phyloP scores from a whole-genome alignment of 2,113 vertebrate genomes.

The Erythrolamprus reginae region DNA sequence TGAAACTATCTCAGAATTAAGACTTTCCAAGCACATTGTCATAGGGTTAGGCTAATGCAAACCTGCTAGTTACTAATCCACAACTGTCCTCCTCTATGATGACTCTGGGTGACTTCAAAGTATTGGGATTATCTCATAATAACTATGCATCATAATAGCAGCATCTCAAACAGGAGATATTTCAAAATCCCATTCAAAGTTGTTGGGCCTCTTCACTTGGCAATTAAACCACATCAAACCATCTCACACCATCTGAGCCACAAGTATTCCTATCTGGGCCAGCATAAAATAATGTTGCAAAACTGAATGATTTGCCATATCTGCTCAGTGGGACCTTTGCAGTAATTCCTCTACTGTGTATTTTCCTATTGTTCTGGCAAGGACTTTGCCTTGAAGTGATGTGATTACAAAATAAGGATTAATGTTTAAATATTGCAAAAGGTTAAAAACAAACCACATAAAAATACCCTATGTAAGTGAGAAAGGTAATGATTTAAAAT shows the following conservation, averaged over 20 bases:
- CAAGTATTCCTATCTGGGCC: not conserved
- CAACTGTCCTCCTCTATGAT: not conserved
- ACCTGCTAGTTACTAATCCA: not conserved
- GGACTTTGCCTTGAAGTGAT: slow-evolving; percentile 29
- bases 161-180: not conserved
- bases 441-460: not conserved
- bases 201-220: not conserved
- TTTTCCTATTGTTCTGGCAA: not conserved
- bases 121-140: not conserved
- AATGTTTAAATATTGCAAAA: not conserved
- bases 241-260: not conserved
- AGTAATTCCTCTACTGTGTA: not conserved
- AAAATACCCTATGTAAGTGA: not conserved
- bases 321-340: not conserved
- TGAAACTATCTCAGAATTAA: not conserved
- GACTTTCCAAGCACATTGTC: not conserved
- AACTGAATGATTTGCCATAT: not conserved
- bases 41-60: not conserved
- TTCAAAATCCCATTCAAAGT: not conserved
- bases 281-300: not conserved
- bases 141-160: not conserved
- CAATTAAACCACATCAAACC: not conserved
- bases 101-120: not conserved
- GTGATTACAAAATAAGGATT: not conserved
- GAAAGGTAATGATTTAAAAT: not conserved